A percentile compares a stretch with the other conserved stretches of the same genome.
Evolutionary conservation across 2,113 vertebrate species (phyloP).

Genomic region (Corythaixoides concolor): DNA sequence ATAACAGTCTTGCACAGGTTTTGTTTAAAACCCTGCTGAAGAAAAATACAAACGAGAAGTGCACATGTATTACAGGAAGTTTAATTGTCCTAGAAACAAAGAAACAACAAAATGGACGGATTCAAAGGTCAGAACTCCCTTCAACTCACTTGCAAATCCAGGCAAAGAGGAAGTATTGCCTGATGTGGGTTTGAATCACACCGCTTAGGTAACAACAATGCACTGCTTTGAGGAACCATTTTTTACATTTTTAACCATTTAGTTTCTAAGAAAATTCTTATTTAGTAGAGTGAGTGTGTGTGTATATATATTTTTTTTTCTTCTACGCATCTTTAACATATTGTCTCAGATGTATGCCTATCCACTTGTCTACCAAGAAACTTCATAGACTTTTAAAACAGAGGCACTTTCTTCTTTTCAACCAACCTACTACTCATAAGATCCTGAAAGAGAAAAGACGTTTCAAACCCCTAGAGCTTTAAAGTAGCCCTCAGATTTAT

Average conservation of each 20-base stretch:
- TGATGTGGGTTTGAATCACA: background rate
- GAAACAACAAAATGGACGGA: background rate
- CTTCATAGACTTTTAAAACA: background rate
- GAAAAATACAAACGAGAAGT: background rate
- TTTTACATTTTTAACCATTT: background rate
- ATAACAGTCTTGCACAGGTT: background rate
- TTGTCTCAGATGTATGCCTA: background rate
- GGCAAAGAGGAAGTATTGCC: background rate
- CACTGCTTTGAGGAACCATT: background rate
- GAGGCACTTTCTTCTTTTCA: background rate
- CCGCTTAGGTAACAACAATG: background rate
- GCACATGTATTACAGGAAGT: background rate
- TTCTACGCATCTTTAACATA: background rate
- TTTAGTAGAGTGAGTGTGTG: background rate
- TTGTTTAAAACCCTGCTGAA: background rate
- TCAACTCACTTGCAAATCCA: background rate
- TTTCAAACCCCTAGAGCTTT: background rate
- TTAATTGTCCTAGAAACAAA: background rate
- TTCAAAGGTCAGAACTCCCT: background rate
- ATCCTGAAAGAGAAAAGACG: background rate
- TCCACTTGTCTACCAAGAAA: background rate
- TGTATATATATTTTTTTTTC: background rate
- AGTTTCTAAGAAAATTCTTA: background rate
- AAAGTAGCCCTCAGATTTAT: background rate
- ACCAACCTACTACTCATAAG: background rate